Conservation (phyloP, 2,113 vertebrate species). For the Corythaixoides concolor region DNA sequence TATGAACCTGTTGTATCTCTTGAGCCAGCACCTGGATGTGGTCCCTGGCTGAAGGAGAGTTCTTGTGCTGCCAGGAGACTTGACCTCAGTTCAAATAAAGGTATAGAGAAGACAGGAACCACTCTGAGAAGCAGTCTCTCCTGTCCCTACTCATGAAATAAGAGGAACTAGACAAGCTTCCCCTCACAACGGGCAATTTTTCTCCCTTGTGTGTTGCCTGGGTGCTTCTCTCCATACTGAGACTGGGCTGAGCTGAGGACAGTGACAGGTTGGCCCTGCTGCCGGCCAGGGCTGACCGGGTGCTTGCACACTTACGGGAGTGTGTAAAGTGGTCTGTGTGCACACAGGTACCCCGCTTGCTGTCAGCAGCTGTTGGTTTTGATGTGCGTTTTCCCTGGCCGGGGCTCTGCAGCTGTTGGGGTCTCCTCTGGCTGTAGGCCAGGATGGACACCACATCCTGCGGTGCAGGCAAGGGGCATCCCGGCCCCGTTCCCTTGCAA, state of each 20-base stretch:
- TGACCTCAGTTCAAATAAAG: not conserved
- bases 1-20: not conserved
- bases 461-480: rapidly evolving
- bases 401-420: rapidly evolving
- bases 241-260: not conserved
- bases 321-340: rapidly evolving
- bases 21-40: not conserved
- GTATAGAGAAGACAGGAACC: no score
- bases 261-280: not conserved
- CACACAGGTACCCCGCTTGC: rapidly evolving
- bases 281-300: rapidly evolving
- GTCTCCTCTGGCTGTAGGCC: no score
- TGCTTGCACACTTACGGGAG: rapidly evolving
- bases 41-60: not conserved
- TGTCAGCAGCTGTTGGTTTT: not conserved
- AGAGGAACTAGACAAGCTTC: not conserved
- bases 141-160: not conserved
- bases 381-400: no score
- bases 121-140: not conserved
- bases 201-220: not conserved
- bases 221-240: not conserved
- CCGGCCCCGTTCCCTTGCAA: not conserved
- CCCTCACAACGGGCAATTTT: not conserved
- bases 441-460: rapidly evolving
- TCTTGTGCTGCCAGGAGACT: no score